phyloP scores from a whole-genome alignment of 35 echinoderm and acorn worm species.

The Lytechinus pictus region DNA sequence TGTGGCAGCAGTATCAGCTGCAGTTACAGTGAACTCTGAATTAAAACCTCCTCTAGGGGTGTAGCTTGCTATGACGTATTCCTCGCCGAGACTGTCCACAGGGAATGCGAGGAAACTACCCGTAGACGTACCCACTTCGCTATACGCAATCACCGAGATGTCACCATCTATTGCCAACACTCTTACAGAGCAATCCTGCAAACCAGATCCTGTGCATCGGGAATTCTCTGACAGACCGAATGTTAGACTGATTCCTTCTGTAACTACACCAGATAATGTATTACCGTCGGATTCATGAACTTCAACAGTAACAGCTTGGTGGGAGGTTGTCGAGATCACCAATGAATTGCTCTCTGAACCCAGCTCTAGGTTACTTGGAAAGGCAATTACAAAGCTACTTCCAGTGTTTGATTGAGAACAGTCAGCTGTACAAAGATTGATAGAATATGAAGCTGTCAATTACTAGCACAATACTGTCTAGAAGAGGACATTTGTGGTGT shows the following conservation, averaged over 20 bases:
- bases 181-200: neutral
- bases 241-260: neutral
- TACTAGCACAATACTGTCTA: too few species aligned
- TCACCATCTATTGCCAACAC: neutral
- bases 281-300: neutral
- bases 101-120: conserved; percentile 59
- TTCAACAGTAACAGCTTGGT: neutral
- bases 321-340: neutral
- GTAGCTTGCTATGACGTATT: conserved; percentile 52
- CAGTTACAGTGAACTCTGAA: conserved; percentile 57
- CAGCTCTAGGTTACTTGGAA: conserved; percentile 25
- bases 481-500: too few species aligned
- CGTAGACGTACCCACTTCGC: neutral
- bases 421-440: neutral
- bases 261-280: neutral
- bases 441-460: neutral
- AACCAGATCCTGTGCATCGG: neutral
- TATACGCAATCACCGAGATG: conserved; percentile 22
- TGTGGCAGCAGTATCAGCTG: neutral
- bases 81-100: conserved; percentile 29
- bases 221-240: conserved; percentile 13
- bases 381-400: neutral
- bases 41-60: conserved; percentile 1
- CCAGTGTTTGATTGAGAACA: conserved; percentile 24
- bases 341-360: neutral